These are phyloP conservation scores for Dioctria linearis DNA, from an alignment of 2,888 invertebrate species.

Conservation along the genomic window DNA sequence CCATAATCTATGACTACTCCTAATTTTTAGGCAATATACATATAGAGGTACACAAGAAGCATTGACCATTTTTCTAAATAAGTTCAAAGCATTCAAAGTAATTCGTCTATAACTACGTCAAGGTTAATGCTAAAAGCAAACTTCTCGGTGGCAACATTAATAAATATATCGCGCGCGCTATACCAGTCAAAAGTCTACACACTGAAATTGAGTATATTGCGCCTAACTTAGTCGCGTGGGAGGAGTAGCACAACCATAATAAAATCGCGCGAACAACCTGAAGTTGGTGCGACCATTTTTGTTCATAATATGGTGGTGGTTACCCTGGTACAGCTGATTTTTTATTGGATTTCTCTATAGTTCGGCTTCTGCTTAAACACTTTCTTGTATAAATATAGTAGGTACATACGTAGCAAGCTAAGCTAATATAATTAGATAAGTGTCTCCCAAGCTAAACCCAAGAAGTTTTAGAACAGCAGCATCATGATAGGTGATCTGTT, in stretches of 20 bases:
- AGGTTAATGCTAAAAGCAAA: slow-evolving; percentile 33
- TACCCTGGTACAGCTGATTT: slow-evolving; percentile 6
- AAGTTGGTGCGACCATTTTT: slow-evolving; percentile 45
- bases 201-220: slow-evolving; percentile 33
- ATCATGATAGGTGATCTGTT: too few relatives aligned
- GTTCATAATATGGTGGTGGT: slow-evolving; percentile 7
- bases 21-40: neutral
- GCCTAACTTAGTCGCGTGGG: slow-evolving; percentile 18
- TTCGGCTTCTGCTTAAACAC: slow-evolving; percentile 7
- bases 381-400: slow-evolving; percentile 26
- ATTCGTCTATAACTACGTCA: slow-evolving; percentile 44
- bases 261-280: slow-evolving; percentile 40
- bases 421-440: neutral
- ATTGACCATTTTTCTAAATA: slow-evolving; percentile 44
- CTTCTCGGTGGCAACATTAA: slow-evolving; percentile 31
- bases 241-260: slow-evolving; percentile 35
- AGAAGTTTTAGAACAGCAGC: neutral
- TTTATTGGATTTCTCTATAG: neutral
- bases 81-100: slow-evolving; percentile 16
- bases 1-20: neutral
- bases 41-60: neutral
- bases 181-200: neutral
- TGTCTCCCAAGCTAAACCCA: neutral
- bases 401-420: neutral
- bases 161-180: slow-evolving; percentile 5